These are phyloP conservation scores for Diplazon laetatorius DNA, from an alignment of 2,888 invertebrate genomes.

Conservation along the genomic window DNA sequence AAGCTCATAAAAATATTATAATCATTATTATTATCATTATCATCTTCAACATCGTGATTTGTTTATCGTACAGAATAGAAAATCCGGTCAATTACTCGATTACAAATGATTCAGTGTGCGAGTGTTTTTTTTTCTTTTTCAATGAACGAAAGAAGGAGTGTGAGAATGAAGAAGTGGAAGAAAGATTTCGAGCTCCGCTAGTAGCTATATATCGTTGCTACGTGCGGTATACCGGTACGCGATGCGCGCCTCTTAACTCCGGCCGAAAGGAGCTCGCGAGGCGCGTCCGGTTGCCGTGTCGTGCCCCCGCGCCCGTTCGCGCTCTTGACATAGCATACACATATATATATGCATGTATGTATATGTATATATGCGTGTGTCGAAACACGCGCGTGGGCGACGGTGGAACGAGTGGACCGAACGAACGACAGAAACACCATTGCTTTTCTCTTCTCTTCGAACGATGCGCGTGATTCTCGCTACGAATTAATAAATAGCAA, in stretches of 20 bases:
- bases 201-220: constrained; percentile 66
- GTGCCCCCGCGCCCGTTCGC: constrained; percentile 21
- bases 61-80: background rate
- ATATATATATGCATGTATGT: constrained; percentile 17
- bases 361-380: constrained; percentile 35
- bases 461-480: constrained; percentile 77
- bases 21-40: background rate
- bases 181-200: constrained; percentile 7
- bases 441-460: constrained; percentile 63
- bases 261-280: constrained; percentile 43
- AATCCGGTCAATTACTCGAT: constrained; percentile 68
- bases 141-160: constrained; percentile 5
- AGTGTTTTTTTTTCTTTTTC: too few relatives aligned
- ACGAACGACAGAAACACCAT: constrained; percentile 48
- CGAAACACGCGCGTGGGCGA: constrained; percentile 58
- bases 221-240: constrained; percentile 54
- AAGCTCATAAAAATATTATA: too few relatives aligned
- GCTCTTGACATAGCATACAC: constrained; percentile 27
- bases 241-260: constrained; percentile 36
- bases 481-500: constrained; percentile 81
- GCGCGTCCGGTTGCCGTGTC: constrained; percentile 42
- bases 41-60: background rate
- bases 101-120: constrained; percentile 68
- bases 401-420: constrained; percentile 39
- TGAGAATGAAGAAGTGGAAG: background rate